phyloP scores from a whole-genome alignment of 1,140 invertebrate species.

The Venturia canescens region DNA sequence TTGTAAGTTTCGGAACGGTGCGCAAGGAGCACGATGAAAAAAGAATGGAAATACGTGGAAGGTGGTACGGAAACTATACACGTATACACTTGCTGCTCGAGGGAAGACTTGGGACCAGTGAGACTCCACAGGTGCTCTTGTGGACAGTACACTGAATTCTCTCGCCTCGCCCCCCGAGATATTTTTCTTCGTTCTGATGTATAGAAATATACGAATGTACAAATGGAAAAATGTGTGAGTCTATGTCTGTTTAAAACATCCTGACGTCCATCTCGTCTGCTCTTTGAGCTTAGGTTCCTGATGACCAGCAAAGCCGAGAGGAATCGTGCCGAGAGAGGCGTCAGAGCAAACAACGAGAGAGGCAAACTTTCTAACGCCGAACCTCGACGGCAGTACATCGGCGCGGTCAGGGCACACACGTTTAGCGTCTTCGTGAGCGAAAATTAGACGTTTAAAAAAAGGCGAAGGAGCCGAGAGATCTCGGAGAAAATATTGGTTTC shows the following conservation, averaged over 20 bases:
- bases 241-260: slow-evolving; percentile 57
- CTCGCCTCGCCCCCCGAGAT: neutral
- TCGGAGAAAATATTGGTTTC: neutral
- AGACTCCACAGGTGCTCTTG: slow-evolving; percentile 68
- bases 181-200: no score
- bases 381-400: slow-evolving; percentile 43
- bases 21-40: slow-evolving; percentile 52
- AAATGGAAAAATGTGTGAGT: neutral
- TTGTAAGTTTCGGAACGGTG: slow-evolving; percentile 11
- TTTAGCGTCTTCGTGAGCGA: slow-evolving; percentile 27
- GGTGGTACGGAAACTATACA: neutral
- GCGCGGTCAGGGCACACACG: slow-evolving; percentile 42
- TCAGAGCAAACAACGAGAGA: slow-evolving; percentile 63
- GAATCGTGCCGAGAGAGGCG: slow-evolving; percentile 49
- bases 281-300: neutral
- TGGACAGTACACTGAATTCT: neutral
- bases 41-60: slow-evolving; percentile 62
- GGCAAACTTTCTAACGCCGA: slow-evolving; percentile 64
- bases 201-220: no score
- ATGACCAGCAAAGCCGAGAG: slow-evolving; percentile 35
- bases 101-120: neutral
- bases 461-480: neutral
- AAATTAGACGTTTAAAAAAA: slow-evolving; percentile 42
- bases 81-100: neutral
- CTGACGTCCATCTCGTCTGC: neutral